Conservation (phyloP, 2,888 invertebrate genomes). For the Scaeva pyrastri region DNA sequence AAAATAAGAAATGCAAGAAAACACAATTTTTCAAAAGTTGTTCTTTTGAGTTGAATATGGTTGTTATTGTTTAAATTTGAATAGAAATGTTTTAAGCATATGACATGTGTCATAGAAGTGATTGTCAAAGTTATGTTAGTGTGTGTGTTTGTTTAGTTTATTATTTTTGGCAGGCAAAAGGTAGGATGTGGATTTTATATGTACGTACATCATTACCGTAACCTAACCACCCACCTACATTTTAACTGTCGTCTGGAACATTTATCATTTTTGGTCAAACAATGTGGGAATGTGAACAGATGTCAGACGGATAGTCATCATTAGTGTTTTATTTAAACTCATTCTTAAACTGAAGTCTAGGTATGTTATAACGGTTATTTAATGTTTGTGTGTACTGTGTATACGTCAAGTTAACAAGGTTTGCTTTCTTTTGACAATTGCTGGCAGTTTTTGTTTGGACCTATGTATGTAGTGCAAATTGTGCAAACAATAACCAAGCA, state of each 20-base stretch:
- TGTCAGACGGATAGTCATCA: slow-evolving; percentile 24
- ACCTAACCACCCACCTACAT: background rate
- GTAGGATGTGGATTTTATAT: background rate
- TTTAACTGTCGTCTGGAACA: slow-evolving; percentile 12
- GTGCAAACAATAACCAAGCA: too few relatives aligned
- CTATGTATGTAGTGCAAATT: too few relatives aligned
- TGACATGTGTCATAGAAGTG: background rate
- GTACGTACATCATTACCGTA: too few relatives aligned
- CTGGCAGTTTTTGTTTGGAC: too few relatives aligned
- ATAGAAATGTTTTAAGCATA: background rate
- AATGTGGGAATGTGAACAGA: slow-evolving; percentile 49
- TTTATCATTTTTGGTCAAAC: slow-evolving; percentile 43
- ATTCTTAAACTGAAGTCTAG: too few relatives aligned
- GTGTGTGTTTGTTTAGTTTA: background rate
- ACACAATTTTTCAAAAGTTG: slow-evolving; percentile 58
- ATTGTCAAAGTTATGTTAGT: background rate
- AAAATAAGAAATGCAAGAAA: background rate
- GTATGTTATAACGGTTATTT: too few relatives aligned
- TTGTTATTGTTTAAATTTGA: slow-evolving; percentile 61
- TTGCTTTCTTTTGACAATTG: too few relatives aligned
- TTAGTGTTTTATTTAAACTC: background rate
- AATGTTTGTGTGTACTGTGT: too few relatives aligned
- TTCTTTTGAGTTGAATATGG: slow-evolving; percentile 36
- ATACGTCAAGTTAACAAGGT: too few relatives aligned
- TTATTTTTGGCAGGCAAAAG: background rate